phyloP scores from a whole-genome alignment of 2,797 vertebrate genomes.

The Melanotaenia pygmaea region DNA sequence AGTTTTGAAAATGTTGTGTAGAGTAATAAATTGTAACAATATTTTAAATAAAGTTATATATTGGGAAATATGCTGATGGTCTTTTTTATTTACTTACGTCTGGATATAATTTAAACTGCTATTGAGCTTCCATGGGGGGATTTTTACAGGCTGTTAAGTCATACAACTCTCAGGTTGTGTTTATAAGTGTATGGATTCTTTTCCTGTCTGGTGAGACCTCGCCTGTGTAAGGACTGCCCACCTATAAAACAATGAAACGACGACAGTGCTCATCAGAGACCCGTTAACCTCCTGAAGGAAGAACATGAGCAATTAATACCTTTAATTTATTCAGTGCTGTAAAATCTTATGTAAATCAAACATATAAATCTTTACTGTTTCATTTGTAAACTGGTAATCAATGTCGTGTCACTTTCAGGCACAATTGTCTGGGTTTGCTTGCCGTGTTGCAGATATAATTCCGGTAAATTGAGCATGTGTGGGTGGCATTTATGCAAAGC shows the following conservation, averaged over 20 bases:
- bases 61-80: conserved; percentile 76
- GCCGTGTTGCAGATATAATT: conserved; percentile 8
- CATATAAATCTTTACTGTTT: not conserved
- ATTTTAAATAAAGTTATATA: conserved; percentile 99
- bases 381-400: conserved; percentile 18
- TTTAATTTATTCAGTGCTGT: conserved; percentile 33
- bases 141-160: conserved; percentile 40
- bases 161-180: conserved; percentile 39
- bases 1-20: conserved; percentile 89
- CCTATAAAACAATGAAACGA: conserved; percentile 28
- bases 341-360: not conserved
- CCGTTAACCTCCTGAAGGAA: conserved; percentile 18
- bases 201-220: conserved; percentile 19
- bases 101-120: not conserved
- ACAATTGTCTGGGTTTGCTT: not conserved
- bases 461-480: conserved; percentile 30
- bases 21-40: conserved; percentile 98
- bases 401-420: conserved; percentile 14
- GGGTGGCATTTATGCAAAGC: conserved; percentile 55
- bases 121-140: not conserved
- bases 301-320: conserved; percentile 14
- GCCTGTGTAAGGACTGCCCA: conserved; percentile 21
- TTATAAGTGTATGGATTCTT: conserved; percentile 51
- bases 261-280: conserved; percentile 33
- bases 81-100: conserved; percentile 37